Base-by-base conservation (phyloP, 2,797 vertebrate species). In the Lithobates sylvaticus region DNA sequence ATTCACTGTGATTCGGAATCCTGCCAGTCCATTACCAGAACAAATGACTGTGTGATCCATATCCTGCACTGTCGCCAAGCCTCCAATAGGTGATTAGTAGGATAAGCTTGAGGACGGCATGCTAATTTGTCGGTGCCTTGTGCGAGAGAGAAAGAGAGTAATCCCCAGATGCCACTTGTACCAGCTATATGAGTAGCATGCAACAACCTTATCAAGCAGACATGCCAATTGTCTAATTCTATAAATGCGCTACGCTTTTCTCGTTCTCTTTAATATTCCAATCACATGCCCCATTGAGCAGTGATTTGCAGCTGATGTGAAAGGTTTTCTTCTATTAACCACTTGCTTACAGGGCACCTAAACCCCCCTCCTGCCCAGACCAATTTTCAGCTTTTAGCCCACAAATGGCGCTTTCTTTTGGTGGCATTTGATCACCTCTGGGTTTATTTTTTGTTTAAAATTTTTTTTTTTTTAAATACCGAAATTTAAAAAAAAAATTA, bases 101-200 rank as follows among this genome's bases (percentile, higher is more conserved):
- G 54, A 87, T 69, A 87, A 69, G 72, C 76, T 65, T 32, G 71
- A 23, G 61, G 70, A 80, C n/a, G 15, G 64, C 70, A 80, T 84
- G 70, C 81, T 80, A 84, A 78, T 84, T 79, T 84, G 72, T 70
- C 78, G 36, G 65, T 70, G 71, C 50, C 74, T 23, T 76, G 61
- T 81, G 36, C 36, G 42, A 69, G 54, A 83, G 58, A 29, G 75
- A 73, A 68, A 77, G 61, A n/a, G 50, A 74, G 54, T 73, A 74
- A 58, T 83, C 81, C 76, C 69, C 61, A 58, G 71, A 81, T 86
- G 75, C 86, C 70, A 69, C 81, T 84, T 80, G 76, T 70, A 80
- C 61, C 61, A 76, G 32, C 65, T 83, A 78, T 39, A 74, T 67
- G 18, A 61, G 15, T 13, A 78, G 64, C 84, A 69, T 83, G 67